These are phyloP conservation scores for Lasioglossum zephyrum DNA, from an alignment of 2,888 invertebrate genomes.

Conservation along the genomic window DNA sequence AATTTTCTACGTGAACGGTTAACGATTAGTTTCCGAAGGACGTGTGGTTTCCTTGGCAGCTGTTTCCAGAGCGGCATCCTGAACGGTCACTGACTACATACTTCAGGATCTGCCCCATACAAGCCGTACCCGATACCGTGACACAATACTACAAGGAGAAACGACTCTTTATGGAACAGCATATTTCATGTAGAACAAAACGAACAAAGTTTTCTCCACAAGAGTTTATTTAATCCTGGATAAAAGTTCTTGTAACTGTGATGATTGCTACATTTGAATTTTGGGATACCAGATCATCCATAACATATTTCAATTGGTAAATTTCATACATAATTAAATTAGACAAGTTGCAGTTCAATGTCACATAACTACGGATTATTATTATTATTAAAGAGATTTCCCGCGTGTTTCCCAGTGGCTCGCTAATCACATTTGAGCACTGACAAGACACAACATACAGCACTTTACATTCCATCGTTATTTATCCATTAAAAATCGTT, in stretches of 20 bases:
- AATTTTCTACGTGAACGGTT: slow-evolving; percentile 60
- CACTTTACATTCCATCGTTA: background rate
- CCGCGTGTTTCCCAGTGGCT: too few species aligned
- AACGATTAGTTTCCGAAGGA: slow-evolving; percentile 54
- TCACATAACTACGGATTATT: too few species aligned
- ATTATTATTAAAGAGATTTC: too few species aligned
- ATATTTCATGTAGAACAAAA: background rate
- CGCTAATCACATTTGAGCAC: too few species aligned
- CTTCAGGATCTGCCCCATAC: background rate
- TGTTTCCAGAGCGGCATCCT: slow-evolving; percentile 38
- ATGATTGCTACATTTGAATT: background rate
- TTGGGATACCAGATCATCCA: background rate
- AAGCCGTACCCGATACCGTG: background rate
- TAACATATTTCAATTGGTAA: background rate
- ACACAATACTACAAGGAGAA: background rate
- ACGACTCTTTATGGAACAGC: background rate
- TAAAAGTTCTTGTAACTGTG: background rate
- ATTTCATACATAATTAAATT: background rate
- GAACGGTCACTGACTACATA: slow-evolving; percentile 24
- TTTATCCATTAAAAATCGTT: background rate
- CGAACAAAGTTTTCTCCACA: background rate
- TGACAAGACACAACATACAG: too few species aligned
- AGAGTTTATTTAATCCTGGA: background rate
- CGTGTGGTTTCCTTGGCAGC: slow-evolving; percentile 41
- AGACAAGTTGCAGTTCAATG: too few species aligned